Percentiles rank a stretch among this genome's conserved stretches.
phyloP scores from a whole-genome alignment of 2,888 invertebrate genomes.

The Enchytraeus crypticus region DNA sequence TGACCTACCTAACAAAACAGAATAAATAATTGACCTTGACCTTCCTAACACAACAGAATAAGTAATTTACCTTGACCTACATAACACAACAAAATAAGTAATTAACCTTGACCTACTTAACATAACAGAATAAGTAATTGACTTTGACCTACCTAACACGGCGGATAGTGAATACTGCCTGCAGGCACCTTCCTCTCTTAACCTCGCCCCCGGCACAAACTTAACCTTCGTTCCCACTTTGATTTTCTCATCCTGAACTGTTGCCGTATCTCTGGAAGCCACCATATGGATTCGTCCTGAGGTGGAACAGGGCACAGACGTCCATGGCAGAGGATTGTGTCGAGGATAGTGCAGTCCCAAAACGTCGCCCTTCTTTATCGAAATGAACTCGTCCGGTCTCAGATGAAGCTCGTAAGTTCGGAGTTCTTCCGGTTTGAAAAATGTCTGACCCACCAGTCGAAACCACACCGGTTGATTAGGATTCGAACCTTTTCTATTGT shows the following conservation, averaged over 20 bases:
- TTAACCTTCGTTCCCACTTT: background rate
- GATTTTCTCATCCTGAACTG: background rate
- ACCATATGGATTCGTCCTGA: slow-evolving; percentile 10
- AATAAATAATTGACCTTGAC: no score
- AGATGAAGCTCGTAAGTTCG: slow-evolving; percentile 21
- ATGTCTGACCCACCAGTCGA: slow-evolving; percentile 24
- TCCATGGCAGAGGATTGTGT: slow-evolving; percentile 21
- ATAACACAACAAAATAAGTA: no score
- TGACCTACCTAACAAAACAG: no score
- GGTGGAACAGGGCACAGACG: slow-evolving; percentile 17
- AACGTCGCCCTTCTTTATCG: slow-evolving; percentile 22
- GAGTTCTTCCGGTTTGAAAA: slow-evolving; percentile 22
- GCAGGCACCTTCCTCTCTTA: slow-evolving; percentile 8
- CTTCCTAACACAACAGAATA: no score
- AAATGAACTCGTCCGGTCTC: slow-evolving; percentile 10
- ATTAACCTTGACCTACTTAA: no score
- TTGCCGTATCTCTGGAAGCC: background rate
- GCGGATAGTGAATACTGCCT: slow-evolving; percentile 22
- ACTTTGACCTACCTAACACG: slow-evolving; percentile 18
- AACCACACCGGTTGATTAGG: background rate
- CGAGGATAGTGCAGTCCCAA: slow-evolving; percentile 18
- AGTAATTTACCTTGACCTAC: no score
- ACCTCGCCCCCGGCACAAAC: background rate
- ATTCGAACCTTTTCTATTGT: background rate
- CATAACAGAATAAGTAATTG: no score